These are phyloP conservation scores for Augiades crinisus DNA, from an alignment of 2,888 invertebrate species.

Conservation along the genomic window DNA sequence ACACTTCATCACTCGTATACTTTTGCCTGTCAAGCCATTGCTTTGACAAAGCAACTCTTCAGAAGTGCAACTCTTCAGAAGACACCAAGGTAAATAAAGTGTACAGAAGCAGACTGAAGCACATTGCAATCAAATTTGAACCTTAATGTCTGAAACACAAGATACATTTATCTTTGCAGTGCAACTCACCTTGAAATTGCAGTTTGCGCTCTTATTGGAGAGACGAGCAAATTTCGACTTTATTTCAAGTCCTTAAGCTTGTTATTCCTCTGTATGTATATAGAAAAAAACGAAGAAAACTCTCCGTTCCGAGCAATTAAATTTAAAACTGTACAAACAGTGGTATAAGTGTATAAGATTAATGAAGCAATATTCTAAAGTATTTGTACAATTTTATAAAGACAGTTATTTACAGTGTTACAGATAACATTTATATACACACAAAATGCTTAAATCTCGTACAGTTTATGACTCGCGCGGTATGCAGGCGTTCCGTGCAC, in stretches of 20 bases:
- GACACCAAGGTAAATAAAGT: constrained; percentile 12
- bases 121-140: background rate
- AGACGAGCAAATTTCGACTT: background rate
- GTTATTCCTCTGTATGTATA: background rate
- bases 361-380: too few relatives aligned
- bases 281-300: background rate
- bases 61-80: constrained; percentile 13
- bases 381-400: too few relatives aligned
- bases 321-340: constrained; percentile 8
- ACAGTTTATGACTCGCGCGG: too few relatives aligned
- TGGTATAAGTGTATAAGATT: too few relatives aligned
- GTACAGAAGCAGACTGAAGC: background rate
- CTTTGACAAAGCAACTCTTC: constrained; percentile 13
- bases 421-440: too few relatives aligned
- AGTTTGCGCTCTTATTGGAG: background rate
- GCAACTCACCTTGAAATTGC: constrained; percentile 3
- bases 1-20: constrained; percentile 19
- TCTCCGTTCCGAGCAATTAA: constrained; percentile 1
- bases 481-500: too few relatives aligned
- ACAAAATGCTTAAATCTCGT: too few relatives aligned
- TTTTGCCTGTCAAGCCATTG: constrained; percentile 16
- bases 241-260: background rate
- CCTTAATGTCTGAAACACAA: background rate
- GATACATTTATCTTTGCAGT: background rate
- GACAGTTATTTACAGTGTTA: too few relatives aligned